Evolutionary conservation across 2,113 vertebrate genomes (phyloP).

Genomic region (Gobius niger): DNA sequence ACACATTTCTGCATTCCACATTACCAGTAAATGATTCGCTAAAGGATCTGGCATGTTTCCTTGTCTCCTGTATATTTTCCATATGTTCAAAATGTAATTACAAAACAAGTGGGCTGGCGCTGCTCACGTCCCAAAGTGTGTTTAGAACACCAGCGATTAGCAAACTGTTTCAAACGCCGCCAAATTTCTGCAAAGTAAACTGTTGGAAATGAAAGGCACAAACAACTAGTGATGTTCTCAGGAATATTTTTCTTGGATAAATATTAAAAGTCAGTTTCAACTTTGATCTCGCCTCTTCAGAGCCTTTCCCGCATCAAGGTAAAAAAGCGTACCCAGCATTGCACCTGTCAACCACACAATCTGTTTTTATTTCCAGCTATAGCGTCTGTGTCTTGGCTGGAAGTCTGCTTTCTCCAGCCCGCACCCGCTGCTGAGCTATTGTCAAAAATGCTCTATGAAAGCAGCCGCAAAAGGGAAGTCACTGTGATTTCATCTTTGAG

Average conservation of each 20-base stretch:
- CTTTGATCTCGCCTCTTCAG: conserved; percentile 68
- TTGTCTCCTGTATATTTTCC: not conserved
- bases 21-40: not conserved
- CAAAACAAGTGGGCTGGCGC: conserved; percentile 6
- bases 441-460: conserved; percentile 56
- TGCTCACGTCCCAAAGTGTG: not conserved
- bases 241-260: conserved; percentile 64
- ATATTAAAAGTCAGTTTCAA: conserved; percentile 69
- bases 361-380: conserved; percentile 61
- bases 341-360: conserved; percentile 70
- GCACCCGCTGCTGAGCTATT: conserved; percentile 51
- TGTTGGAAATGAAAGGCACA: conserved; percentile 42
- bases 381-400: conserved; percentile 54
- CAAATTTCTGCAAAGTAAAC: conserved; percentile 45
- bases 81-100: conserved; percentile 1
- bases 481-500: conserved; percentile 23
- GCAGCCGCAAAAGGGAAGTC: conserved; percentile 57
- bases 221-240: conserved; percentile 63
- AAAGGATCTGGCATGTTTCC: conserved; percentile 15
- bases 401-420: conserved; percentile 40
- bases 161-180: conserved; percentile 35
- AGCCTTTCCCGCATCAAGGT: conserved; percentile 67
- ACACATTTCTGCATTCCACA: no score
- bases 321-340: conserved; percentile 57
- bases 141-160: conserved; percentile 24